Conservation (phyloP, 2,113 vertebrate species). For the Silurus asotus region DNA sequence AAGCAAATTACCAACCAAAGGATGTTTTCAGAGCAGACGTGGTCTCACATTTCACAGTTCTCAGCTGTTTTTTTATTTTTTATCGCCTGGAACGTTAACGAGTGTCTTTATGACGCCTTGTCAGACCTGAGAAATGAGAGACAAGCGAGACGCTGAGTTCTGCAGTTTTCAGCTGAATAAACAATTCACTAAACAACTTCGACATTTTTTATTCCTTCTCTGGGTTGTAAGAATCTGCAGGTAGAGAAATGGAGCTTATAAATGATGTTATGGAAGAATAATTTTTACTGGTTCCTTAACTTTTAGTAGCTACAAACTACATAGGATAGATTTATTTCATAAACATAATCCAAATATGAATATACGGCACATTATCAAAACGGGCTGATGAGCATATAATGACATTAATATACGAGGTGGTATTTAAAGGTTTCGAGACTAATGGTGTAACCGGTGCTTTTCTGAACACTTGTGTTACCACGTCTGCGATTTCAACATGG, state of each 20-base stretch:
- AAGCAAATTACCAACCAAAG: background rate
- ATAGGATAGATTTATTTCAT: background rate
- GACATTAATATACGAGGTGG: background rate
- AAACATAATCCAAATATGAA: background rate
- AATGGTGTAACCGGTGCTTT: too few relatives aligned
- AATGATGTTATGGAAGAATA: background rate
- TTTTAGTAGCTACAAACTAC: background rate
- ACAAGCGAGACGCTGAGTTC: background rate
- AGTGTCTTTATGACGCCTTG: conserved; percentile 4
- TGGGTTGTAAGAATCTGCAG: background rate
- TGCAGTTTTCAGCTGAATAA: conserved; percentile 10
- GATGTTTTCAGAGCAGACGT: background rate
- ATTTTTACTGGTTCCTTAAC: background rate
- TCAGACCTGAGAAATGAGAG: conserved; percentile 21
- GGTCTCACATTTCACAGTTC: background rate
- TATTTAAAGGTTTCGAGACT: too few relatives aligned
- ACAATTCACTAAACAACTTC: conserved; percentile 13
- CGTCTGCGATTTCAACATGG: too few relatives aligned
- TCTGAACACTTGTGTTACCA: too few relatives aligned
- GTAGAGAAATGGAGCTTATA: background rate
- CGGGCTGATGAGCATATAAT: background rate
- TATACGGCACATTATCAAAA: background rate
- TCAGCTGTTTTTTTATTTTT: background rate
- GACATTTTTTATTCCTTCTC: background rate
- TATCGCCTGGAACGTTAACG: background rate